Percentiles rank a stretch among this genome's conserved stretches.
These are phyloP conservation scores for Scyliorhinus canicula DNA, from an alignment of 2,797 vertebrate species.

Conservation along the genomic window DNA sequence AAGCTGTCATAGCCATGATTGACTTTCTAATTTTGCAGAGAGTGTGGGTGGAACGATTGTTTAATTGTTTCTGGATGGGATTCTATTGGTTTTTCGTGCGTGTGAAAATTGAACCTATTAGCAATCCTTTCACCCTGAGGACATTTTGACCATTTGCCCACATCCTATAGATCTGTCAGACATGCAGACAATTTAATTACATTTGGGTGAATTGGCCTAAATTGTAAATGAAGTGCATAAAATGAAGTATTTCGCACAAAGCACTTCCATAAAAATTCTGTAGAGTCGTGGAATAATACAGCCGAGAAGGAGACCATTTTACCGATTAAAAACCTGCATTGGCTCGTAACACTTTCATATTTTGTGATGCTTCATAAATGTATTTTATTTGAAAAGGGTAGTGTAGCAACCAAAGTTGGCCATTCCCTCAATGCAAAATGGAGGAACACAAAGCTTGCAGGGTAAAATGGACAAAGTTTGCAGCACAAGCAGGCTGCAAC, in stretches of 20 bases:
- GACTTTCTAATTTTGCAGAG: background rate
- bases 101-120: background rate
- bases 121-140: background rate
- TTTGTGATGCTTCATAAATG: background rate
- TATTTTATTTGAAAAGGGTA: background rate
- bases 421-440: no score
- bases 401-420: no score
- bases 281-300: background rate
- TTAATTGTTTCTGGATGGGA: background rate
- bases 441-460: no score
- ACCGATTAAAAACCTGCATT: background rate
- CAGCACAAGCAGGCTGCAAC: no score
- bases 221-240: background rate
- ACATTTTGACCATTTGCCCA: background rate
- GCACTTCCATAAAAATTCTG: background rate
- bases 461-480: no score
- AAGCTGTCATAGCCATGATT: background rate
- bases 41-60: background rate
- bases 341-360: background rate
- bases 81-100: background rate
- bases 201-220: constrained; percentile 37
- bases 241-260: background rate
- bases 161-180: background rate
- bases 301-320: background rate
- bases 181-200: constrained; percentile 23